Percentiles rank a stretch among this genome's conserved stretches.
These are phyloP conservation scores for Liparis tanakae DNA, from an alignment of 2,797 vertebrate genomes.

Conservation along the genomic window DNA sequence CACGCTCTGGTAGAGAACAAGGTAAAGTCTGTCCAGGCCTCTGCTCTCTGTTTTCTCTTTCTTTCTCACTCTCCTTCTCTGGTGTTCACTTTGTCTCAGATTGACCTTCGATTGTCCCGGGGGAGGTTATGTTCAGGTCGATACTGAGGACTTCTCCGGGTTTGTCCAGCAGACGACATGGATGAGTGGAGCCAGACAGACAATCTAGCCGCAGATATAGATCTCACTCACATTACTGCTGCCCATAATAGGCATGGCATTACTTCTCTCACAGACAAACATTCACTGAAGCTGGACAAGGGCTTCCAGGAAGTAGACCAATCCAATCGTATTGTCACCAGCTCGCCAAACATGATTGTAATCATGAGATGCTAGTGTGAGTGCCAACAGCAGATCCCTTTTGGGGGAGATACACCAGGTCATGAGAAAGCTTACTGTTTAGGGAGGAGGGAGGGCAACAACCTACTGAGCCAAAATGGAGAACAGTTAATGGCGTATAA, in stretches of 20 bases:
- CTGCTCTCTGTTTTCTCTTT: slow-evolving; percentile 13
- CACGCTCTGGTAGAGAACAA: slow-evolving; percentile 20
- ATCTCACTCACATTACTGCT: slow-evolving; percentile 72
- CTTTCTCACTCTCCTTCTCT: slow-evolving; percentile 3
- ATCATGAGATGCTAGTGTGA: slow-evolving; percentile 38
- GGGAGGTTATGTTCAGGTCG: slow-evolving; percentile 57
- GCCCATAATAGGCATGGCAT: slow-evolving; percentile 68
- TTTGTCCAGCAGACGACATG: slow-evolving; percentile 52
- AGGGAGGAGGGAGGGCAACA: not conserved
- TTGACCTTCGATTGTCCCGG: slow-evolving; percentile 61
- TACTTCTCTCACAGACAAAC: slow-evolving; percentile 58
- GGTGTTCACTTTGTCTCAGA: slow-evolving; percentile 51
- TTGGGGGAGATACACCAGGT: slow-evolving; percentile 4
- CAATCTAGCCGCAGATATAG: slow-evolving; percentile 68
- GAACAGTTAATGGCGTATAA: not conserved
- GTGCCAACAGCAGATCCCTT: slow-evolving; percentile 4
- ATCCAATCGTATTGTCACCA: slow-evolving; percentile 57
- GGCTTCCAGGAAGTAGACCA: slow-evolving; percentile 51
- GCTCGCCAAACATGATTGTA: slow-evolving; percentile 37
- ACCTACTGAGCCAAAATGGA: slow-evolving; percentile 14
- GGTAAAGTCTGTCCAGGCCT: not conserved
- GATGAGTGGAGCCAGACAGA: slow-evolving; percentile 74
- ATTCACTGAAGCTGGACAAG: slow-evolving; percentile 46
- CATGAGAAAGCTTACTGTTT: slow-evolving; percentile 21
- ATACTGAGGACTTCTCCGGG: slow-evolving; percentile 65